These are phyloP conservation scores for Xenopus laevis DNA, from an alignment of 2,113 vertebrate species.

Conservation along the genomic window DNA sequence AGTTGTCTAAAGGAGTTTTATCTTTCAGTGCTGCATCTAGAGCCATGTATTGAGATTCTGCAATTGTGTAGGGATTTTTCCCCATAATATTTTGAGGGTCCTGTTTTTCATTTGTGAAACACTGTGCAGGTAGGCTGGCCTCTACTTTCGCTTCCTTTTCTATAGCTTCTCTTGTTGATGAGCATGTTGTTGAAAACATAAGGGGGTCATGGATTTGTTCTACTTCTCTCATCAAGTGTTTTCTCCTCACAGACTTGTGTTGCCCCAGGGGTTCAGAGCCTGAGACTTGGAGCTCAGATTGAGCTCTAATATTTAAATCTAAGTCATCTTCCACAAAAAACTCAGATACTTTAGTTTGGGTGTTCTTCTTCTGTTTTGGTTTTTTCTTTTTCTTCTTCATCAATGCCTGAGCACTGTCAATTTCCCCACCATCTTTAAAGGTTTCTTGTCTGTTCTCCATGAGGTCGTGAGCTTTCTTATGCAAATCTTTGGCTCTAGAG, in stretches of 20 bases:
- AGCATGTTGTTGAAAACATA: background rate
- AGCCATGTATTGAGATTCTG: background rate
- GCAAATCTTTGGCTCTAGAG: slow-evolving; percentile 43
- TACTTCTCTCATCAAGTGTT: background rate
- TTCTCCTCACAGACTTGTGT: too few relatives aligned
- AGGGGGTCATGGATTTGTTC: slow-evolving; percentile 6
- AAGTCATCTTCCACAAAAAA: slow-evolving; percentile 46
- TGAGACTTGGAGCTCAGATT: background rate
- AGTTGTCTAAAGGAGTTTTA: background rate
- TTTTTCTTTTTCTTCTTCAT: slow-evolving; percentile 73
- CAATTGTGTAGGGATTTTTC: too few relatives aligned
- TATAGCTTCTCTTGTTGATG: background rate
- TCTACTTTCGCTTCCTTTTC: background rate
- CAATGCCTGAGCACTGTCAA: slow-evolving; percentile 48
- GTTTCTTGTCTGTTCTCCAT: slow-evolving; percentile 48
- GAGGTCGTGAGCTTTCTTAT: slow-evolving; percentile 45
- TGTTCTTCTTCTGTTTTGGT: slow-evolving; percentile 59
- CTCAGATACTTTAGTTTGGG: slow-evolving; percentile 48
- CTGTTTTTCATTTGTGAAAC: background rate
- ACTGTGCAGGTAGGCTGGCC: background rate
- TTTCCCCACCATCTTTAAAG: slow-evolving; percentile 54
- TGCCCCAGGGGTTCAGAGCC: background rate
- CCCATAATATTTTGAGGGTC: too few relatives aligned
- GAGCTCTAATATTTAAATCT: rapidly evolving
- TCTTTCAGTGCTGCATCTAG: background rate